phyloP scores from a whole-genome alignment of 2,797 vertebrate species.

The Picus viridis region DNA sequence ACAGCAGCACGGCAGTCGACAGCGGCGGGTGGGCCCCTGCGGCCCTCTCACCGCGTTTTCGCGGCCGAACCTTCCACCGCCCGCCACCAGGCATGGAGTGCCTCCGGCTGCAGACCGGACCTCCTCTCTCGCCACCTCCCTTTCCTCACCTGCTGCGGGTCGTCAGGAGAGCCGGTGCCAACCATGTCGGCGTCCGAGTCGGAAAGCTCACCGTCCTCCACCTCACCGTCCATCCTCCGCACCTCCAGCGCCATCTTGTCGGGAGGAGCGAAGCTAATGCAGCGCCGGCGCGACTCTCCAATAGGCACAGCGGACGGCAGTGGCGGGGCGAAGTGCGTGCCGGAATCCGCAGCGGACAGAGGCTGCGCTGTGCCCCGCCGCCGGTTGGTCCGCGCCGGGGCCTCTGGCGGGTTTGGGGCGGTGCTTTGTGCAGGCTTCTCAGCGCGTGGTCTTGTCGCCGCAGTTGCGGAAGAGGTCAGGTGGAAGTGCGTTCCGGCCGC shows the following conservation, averaged over 20 bases:
- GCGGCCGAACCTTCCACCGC: neutral
- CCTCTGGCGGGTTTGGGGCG: fast-evolving
- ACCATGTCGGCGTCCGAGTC: conserved; percentile 88
- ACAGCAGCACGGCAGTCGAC: neutral
- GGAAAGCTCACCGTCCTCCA: conserved; percentile 91
- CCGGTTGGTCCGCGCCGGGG: fast-evolving
- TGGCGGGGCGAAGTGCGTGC: neutral
- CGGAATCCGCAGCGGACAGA: fast-evolving
- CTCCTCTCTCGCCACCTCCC: neutral
- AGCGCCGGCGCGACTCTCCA: neutral
- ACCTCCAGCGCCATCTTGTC: conserved; percentile 73
- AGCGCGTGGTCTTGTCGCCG: fast-evolving
- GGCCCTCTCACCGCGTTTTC: neutral
- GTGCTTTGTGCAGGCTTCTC: fast-evolving
- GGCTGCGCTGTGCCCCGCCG: fast-evolving
- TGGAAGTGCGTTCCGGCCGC: no score
- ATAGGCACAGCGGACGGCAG: neutral
- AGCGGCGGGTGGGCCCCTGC: no score
- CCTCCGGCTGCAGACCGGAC: neutral
- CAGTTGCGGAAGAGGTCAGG: fast-evolving
- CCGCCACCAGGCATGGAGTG: no score
- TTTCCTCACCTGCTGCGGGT: conserved; percentile 54
- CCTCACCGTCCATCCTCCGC: conserved; percentile 78
- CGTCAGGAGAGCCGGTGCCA: conserved; percentile 15
- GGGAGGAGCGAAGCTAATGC: no score